phyloP scores from a whole-genome alignment of 1,140 invertebrate genomes.

The Octopus bimaculoides region DNA sequence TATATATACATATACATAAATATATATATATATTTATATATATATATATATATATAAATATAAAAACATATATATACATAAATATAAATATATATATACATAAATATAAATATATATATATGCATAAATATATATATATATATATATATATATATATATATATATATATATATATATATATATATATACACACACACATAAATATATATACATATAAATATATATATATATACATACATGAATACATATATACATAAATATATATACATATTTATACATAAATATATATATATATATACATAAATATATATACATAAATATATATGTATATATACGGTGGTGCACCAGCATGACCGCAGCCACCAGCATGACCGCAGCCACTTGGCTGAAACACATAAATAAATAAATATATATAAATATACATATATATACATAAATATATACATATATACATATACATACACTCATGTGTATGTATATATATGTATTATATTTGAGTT shows the following conservation, averaged over 20 bases:
- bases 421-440: neutral
- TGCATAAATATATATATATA: neutral
- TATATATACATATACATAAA: neutral
- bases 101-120: neutral
- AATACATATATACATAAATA: neutral
- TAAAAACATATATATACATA: neutral
- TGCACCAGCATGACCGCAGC: too few relatives aligned
- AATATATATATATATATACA: neutral
- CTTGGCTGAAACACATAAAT: neutral
- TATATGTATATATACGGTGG: neutral
- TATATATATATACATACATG: slow-evolving; percentile 1
- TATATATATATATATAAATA: neutral
- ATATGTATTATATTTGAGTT: neutral
- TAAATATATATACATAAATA: neutral
- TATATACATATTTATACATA: slow-evolving; percentile 3
- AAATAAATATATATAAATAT: neutral
- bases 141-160: neutral
- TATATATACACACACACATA: neutral
- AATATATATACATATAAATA: neutral
- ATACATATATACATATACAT: neutral
- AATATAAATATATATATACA: neutral
- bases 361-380: too few relatives aligned
- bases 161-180: slow-evolving; percentile 4
- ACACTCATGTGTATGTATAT: neutral
- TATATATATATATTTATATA: neutral